Evolutionary conservation across 2,113 vertebrate species (phyloP).

Genomic region (Hippocampus guttulatus): DNA sequence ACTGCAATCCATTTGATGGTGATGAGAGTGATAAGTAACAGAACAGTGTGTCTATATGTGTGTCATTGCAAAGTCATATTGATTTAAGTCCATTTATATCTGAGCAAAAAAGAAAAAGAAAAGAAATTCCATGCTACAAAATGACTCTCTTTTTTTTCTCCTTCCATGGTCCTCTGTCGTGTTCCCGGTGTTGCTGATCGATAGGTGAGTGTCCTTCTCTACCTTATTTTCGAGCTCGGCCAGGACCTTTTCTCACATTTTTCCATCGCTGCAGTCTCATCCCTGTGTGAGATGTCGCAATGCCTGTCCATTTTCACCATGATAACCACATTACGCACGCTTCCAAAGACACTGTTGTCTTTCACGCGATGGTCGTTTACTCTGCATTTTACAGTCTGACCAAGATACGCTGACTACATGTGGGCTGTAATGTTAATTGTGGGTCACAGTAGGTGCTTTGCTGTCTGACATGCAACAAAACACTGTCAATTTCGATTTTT

Average conservation of each 20-base stretch:
- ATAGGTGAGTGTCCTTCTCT: conserved; percentile 63
- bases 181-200: conserved; percentile 10
- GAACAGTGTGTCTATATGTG: neutral
- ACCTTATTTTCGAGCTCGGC: neutral
- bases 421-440: neutral
- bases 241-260: neutral
- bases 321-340: conserved; percentile 14
- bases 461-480: neutral
- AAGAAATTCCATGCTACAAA: neutral
- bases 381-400: neutral
- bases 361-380: conserved; percentile 10
- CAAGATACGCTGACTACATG: conserved; percentile 19
- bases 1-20: conserved; percentile 1
- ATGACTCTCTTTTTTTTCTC: conserved; percentile 4
- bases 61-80: neutral
- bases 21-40: neutral
- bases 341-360: neutral
- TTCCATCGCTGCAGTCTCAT: conserved; percentile 17
- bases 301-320: conserved; percentile 8
- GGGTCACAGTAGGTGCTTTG: neutral
- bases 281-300: conserved; percentile 23
- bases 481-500: conserved; percentile 34
- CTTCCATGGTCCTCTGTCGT: conserved; percentile 36
- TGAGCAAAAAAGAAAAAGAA: neutral
- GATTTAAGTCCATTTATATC: neutral